Conservation (phyloP, 2,113 vertebrate species). For the Apteryx mantelli region DNA sequence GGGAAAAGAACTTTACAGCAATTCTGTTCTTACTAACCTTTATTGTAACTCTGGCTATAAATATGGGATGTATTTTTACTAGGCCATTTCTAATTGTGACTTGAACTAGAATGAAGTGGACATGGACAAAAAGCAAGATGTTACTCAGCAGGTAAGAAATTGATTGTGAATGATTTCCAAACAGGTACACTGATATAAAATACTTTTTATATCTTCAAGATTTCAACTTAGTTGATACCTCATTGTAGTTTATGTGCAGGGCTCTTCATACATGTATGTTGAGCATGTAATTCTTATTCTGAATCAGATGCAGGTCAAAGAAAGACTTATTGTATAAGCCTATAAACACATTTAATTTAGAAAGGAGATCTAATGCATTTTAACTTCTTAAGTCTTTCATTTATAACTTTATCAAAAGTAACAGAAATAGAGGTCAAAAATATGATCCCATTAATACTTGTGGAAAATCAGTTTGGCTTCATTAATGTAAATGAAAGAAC, state of each 20-base stretch:
- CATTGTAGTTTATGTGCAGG: background rate
- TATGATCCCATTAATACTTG: background rate
- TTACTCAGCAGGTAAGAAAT: conserved; percentile 73
- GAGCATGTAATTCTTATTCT: background rate
- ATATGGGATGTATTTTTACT: conserved; percentile 52
- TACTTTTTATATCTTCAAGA: background rate
- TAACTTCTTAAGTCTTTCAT: background rate
- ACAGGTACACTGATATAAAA: background rate
- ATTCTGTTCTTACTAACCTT: conserved; percentile 46
- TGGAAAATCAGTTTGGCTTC: background rate
- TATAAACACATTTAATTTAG: background rate
- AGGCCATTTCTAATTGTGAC: conserved; percentile 39
- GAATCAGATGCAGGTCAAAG: background rate
- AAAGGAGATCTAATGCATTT: background rate
- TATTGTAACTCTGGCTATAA: conserved; percentile 75
- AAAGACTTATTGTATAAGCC: background rate
- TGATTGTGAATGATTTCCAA: background rate
- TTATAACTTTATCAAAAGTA: background rate
- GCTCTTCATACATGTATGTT: background rate
- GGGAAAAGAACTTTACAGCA: conserved; percentile 70
- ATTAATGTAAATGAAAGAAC: background rate
- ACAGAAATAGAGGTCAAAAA: background rate
- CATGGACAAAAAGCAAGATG: conserved; percentile 70
- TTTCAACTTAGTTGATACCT: background rate
- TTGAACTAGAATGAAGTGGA: conserved; percentile 65